Percentiles rank a stretch among this genome's conserved stretches.
These are phyloP conservation scores for Brenthis daphne DNA, from an alignment of 2,888 invertebrate genomes.

Conservation along the genomic window DNA sequence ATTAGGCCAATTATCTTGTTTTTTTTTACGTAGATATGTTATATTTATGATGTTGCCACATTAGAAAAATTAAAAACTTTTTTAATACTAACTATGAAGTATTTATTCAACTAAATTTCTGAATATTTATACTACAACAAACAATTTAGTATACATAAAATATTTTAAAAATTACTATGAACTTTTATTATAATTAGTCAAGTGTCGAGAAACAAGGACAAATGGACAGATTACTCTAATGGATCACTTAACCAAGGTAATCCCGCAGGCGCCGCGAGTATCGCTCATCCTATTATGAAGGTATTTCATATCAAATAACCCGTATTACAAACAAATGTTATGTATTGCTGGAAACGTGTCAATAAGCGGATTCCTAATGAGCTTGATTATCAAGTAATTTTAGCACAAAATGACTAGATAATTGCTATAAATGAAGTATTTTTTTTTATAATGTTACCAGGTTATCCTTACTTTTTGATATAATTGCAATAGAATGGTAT, in stretches of 20 bases:
- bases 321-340: conserved; percentile 5
- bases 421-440: too few species aligned
- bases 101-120: too few species aligned
- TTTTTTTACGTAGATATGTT: too few species aligned
- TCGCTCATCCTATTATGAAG: conserved; percentile 54
- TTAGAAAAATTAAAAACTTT: too few species aligned
- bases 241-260: conserved; percentile 43
- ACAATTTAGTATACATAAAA: background rate
- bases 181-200: conserved; percentile 21
- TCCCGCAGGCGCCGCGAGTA: conserved; percentile 58
- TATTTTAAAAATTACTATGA: background rate
- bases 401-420: too few species aligned
- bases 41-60: too few species aligned
- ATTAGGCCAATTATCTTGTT: too few species aligned
- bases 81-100: too few species aligned
- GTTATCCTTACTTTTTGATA: too few species aligned
- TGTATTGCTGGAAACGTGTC: background rate
- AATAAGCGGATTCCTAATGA: background rate
- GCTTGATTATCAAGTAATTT: background rate
- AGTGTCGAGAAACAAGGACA: conserved; percentile 31
- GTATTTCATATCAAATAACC: conserved; percentile 27
- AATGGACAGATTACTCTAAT: conserved; percentile 29
- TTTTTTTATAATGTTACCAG: too few species aligned
- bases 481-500: too few species aligned
- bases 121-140: too few species aligned